phyloP scores from a whole-genome alignment of 2,113 vertebrate genomes.

The Oncorhynchus clarkii region DNA sequence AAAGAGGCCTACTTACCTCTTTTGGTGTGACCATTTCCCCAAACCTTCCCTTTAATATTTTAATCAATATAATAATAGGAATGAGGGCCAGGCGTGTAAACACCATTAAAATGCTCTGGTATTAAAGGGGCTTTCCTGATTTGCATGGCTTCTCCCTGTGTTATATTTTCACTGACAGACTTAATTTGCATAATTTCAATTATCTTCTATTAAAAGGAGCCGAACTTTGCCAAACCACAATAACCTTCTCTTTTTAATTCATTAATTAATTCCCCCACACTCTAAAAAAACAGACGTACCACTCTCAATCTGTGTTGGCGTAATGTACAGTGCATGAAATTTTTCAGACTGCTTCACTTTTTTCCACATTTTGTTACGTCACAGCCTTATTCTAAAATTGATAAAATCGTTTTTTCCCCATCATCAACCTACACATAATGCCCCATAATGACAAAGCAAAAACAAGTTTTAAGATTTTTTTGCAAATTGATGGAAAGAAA shows the following conservation, averaged over 20 bases:
- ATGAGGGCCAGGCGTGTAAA: constrained; percentile 14
- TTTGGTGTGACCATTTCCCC: background rate
- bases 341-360: no score
- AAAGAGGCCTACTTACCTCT: background rate
- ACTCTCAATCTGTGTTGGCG: no score
- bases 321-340: no score
- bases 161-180: constrained; percentile 39
- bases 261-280: background rate
- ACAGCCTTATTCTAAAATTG: no score
- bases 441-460: no score
- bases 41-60: background rate
- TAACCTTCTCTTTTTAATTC: constrained; percentile 9
- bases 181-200: constrained; percentile 53
- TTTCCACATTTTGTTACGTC: no score
- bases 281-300: no score
- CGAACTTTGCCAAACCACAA: constrained; percentile 26
- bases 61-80: constrained; percentile 17
- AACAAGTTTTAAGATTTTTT: no score
- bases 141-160: constrained; percentile 37
- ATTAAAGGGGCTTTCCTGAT: constrained; percentile 35
- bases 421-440: no score
- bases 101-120: constrained; percentile 14
- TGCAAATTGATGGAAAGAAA: no score
- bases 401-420: no score
- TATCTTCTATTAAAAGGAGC: constrained; percentile 27